These are phyloP conservation scores for Leuctra nigra DNA, from an alignment of 2,888 invertebrate species.

Conservation along the genomic window DNA sequence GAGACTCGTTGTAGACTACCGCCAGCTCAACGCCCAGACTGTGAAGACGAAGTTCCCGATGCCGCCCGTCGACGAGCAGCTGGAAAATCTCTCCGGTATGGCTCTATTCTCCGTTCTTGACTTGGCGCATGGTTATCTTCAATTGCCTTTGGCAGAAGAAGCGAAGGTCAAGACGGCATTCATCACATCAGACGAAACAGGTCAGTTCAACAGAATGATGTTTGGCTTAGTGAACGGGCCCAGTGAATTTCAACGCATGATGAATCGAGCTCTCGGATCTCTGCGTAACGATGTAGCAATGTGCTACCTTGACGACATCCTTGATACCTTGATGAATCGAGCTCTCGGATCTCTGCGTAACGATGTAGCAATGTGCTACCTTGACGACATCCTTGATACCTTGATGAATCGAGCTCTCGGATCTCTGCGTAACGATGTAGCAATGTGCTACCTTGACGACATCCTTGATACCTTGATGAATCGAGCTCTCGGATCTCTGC, in stretches of 20 bases:
- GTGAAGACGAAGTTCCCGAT: conserved; percentile 30
- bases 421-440: no score
- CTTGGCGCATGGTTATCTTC: conserved; percentile 30
- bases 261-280: conserved; percentile 31
- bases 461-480: no score
- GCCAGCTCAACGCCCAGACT: conserved; percentile 30
- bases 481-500: no score
- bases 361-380: no score
- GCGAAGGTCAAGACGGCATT: conserved; percentile 34
- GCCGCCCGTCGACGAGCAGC: conserved; percentile 30
- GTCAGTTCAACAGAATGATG: conserved; percentile 33
- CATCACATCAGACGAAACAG: conserved; percentile 35
- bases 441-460: no score
- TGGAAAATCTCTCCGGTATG: conserved; percentile 22
- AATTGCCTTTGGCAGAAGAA: conserved; percentile 31
- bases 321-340: no score
- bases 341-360: no score
- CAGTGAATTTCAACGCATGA: conserved; percentile 32
- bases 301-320: conserved; percentile 34
- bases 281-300: conserved; percentile 28
- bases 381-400: no score
- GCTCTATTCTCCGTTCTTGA: conserved; percentile 27
- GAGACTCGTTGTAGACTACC: conserved; percentile 29
- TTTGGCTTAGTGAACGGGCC: conserved; percentile 35
- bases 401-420: no score